phyloP scores from a whole-genome alignment of 2,888 invertebrate genomes.

The Thymelicus acteon region DNA sequence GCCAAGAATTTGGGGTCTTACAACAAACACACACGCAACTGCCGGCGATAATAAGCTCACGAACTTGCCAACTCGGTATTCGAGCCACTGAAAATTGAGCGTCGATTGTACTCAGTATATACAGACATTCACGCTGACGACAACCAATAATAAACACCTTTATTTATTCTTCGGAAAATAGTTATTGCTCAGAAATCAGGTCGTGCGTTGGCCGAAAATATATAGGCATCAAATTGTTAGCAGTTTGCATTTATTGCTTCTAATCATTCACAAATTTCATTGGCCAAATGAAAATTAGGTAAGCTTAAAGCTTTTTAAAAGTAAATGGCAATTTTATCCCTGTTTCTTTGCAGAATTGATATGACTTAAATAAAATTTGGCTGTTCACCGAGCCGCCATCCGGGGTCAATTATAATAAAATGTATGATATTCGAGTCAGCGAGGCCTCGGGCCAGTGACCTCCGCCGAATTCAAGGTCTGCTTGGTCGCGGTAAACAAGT shows the following conservation, averaged over 20 bases:
- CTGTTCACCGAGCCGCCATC: constrained; percentile 53
- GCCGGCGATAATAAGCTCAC: constrained; percentile 31
- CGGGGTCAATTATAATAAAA: constrained; percentile 64
- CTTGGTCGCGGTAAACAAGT: constrained; percentile 80
- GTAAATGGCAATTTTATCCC: background rate
- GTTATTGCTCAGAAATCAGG: background rate
- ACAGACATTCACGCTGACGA: background rate
- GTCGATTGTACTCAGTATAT: constrained; percentile 22
- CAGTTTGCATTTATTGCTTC: too few species aligned
- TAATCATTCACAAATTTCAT: too few species aligned
- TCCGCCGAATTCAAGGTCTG: constrained; percentile 83
- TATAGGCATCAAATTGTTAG: too few species aligned
- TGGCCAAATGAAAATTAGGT: too few species aligned
- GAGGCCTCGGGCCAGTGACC: constrained; percentile 78
- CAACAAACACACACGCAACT: constrained; percentile 38
- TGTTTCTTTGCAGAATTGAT: constrained; percentile 4
- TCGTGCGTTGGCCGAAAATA: too few species aligned
- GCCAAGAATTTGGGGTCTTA: constrained; percentile 42
- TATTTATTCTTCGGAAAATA: constrained; percentile 11
- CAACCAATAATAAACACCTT: constrained; percentile 2
- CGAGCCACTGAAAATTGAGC: constrained; percentile 14
- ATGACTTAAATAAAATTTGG: constrained; percentile 49
- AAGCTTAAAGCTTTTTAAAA: background rate
- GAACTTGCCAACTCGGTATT: constrained; percentile 15
- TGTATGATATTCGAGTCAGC: constrained; percentile 58